Percentiles rank a stretch among this genome's conserved stretches.
Evolutionary conservation across 2,888 invertebrate genomes (phyloP).

Genomic region (Ichneumon xanthorius): DNA sequence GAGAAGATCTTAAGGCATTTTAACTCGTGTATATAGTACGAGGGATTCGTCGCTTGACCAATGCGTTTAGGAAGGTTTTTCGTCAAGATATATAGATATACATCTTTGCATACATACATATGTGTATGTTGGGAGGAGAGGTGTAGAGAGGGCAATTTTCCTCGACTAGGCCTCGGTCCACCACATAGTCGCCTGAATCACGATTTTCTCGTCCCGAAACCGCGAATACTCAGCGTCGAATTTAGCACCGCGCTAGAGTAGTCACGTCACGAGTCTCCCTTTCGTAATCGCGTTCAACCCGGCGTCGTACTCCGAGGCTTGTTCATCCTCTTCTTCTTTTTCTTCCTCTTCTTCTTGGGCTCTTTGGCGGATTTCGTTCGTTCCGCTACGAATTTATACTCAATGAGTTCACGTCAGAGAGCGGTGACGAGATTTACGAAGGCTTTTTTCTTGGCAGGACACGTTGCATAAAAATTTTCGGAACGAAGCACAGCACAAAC

Average conservation of each 20-base stretch:
- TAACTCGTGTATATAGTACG: conserved; percentile 31
- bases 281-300: conserved; percentile 71
- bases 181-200: conserved; percentile 59
- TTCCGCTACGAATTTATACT: conserved; percentile 16
- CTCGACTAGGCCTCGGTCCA: conserved; percentile 21
- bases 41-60: neutral
- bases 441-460: conserved; percentile 28
- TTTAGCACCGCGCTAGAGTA: conserved; percentile 70
- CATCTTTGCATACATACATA: neutral
- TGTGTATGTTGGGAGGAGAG: neutral
- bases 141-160: conserved; percentile 33
- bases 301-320: conserved; percentile 24
- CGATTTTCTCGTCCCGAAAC: conserved; percentile 65
- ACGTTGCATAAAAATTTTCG: neutral
- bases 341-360: conserved; percentile 34
- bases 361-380: conserved; percentile 29
- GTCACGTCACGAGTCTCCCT: conserved; percentile 73
- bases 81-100: neutral
- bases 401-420: conserved; percentile 39
- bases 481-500: neutral
- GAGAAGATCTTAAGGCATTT: conserved; percentile 46
- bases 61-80: neutral
- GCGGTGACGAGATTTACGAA: conserved; percentile 35
- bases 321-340: conserved; percentile 29
- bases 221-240: conserved; percentile 70